Evolutionary conservation across 53 echinoderm and acorn worm genomes (phyloP).

Genomic region (Crossaster papposus): DNA sequence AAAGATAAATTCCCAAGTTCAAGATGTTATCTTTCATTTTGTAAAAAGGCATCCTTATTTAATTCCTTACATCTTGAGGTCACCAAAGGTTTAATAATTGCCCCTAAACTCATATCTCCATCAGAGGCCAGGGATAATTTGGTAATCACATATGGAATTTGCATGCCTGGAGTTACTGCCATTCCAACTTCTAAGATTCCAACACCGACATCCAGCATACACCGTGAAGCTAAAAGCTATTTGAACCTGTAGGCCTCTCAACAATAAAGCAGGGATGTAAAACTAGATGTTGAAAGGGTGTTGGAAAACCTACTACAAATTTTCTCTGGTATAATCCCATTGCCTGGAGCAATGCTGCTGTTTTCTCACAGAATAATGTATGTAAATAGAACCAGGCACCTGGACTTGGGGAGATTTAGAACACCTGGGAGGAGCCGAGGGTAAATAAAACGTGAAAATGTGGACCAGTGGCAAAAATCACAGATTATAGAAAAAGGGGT

Average conservation of each 20-base stretch:
- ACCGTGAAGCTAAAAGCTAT: neutral
- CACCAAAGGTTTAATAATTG: slow-evolving; percentile 31
- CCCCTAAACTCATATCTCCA: neutral
- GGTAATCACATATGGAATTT: slow-evolving; percentile 59
- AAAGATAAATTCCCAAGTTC: neutral
- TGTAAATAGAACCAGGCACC: slow-evolving; percentile 14
- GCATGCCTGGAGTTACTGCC: slow-evolving; percentile 57
- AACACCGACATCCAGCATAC: slow-evolving; percentile 40
- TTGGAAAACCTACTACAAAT: neutral
- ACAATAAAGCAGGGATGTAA: neutral
- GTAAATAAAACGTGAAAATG: neutral
- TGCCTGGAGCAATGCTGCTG: slow-evolving; percentile 24
- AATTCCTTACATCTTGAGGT: slow-evolving; percentile 16
- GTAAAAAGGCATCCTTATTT: neutral
- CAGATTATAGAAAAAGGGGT: neutral
- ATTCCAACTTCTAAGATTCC: slow-evolving; percentile 6
- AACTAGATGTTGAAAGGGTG: neutral
- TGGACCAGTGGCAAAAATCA: neutral
- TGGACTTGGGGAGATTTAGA: neutral
- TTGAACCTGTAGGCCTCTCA: neutral
- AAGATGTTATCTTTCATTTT: neutral
- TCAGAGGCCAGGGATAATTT: slow-evolving; percentile 20
- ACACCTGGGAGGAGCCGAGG: neutral
- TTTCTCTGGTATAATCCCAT: slow-evolving; percentile 4
- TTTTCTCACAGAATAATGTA: slow-evolving; percentile 24